phyloP scores from a whole-genome alignment of 2,888 invertebrate species.

The Ectemnius lituratus region DNA sequence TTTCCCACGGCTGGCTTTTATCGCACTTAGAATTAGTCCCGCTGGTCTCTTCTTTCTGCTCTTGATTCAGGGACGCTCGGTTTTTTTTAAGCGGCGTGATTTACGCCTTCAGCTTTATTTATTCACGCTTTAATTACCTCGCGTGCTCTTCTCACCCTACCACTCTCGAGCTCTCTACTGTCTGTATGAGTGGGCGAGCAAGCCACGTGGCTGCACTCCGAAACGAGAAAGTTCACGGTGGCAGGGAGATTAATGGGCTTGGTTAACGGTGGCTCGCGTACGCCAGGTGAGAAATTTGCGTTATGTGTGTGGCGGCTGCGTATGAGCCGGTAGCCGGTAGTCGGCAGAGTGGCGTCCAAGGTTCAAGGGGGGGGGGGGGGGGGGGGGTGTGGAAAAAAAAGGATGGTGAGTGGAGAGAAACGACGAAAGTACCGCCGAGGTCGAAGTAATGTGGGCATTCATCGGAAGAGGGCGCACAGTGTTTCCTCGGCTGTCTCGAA shows the following conservation, averaged over 20 bases:
- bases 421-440: conserved; percentile 40
- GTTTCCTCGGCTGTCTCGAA: conserved; percentile 51
- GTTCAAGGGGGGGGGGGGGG: conserved; percentile 7
- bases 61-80: conserved; percentile 39
- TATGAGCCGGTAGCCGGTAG: too few relatives aligned
- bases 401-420: conserved; percentile 8
- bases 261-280: conserved; percentile 63
- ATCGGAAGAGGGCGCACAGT: conserved; percentile 32
- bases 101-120: conserved; percentile 74
- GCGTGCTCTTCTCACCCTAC: conserved; percentile 55
- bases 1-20: too few relatives aligned
- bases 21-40: too few relatives aligned
- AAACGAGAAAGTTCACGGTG: conserved; percentile 73
- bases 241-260: conserved; percentile 70
- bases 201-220: conserved; percentile 62
- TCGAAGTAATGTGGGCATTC: conserved; percentile 52
- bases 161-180: too few relatives aligned
- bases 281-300: conserved; percentile 57
- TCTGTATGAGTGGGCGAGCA: not conserved
- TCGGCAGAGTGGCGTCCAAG: too few relatives aligned
- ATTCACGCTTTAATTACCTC: conserved; percentile 76
- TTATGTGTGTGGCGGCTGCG: conserved; percentile 39
- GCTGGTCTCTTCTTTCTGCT: not conserved
- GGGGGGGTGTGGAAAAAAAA: too few relatives aligned
- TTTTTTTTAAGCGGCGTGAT: conserved; percentile 62